Conservation (phyloP, 2,888 invertebrate species). For the Protonemura montana region DNA sequence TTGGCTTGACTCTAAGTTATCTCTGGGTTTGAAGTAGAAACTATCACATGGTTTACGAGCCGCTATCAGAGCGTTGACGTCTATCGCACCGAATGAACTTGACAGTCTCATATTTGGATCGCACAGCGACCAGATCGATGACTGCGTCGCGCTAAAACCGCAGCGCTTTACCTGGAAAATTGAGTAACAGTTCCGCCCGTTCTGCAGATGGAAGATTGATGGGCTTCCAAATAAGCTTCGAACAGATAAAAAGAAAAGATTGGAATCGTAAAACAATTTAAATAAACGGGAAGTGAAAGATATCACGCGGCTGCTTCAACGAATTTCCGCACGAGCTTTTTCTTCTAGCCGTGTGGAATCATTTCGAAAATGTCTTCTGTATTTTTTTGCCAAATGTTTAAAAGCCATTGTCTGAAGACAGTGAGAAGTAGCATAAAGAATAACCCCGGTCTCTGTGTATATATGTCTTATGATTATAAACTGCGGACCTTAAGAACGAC, state of each 20-base stretch:
- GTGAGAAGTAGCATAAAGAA: too few species aligned
- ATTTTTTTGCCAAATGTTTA: background rate
- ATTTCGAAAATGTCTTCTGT: background rate
- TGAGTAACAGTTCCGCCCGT: conserved; percentile 30
- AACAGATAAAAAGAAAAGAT: conserved; percentile 4
- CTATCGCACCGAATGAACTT: background rate
- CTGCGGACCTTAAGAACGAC: too few species aligned
- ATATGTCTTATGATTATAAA: too few species aligned
- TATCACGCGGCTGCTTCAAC: background rate
- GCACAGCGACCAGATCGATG: background rate
- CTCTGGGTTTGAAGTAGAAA: too few species aligned
- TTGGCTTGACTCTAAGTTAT: too few species aligned
- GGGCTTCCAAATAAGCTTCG: conserved; percentile 15
- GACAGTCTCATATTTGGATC: conserved; percentile 4
- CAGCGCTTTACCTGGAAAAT: conserved; percentile 32
- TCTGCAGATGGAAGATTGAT: conserved; percentile 13
- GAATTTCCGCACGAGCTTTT: background rate
- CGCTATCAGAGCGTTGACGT: background rate
- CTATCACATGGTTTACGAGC: too few species aligned
- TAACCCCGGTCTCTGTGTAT: too few species aligned
- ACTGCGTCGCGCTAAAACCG: background rate
- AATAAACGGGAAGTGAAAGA: background rate
- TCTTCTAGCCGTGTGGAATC: background rate
- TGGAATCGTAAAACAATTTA: conserved; percentile 3
- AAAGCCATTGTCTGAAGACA: background rate